Evolutionary conservation across 2,888 invertebrate genomes (phyloP).

Genomic region (Conchocele bisecta): DNA sequence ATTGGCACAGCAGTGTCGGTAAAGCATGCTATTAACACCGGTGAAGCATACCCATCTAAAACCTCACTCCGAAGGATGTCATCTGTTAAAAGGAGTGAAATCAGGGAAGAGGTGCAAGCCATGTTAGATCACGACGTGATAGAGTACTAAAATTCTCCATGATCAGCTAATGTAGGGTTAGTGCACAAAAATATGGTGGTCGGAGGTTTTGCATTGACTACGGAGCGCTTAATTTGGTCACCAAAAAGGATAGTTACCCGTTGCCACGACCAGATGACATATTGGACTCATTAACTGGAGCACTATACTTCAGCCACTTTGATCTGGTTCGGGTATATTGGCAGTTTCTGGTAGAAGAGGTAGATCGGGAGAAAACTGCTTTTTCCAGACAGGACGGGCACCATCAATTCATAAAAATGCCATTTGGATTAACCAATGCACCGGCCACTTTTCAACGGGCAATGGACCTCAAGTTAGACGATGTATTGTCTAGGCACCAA

Average conservation of each 20-base stretch:
- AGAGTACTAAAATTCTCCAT: not conserved
- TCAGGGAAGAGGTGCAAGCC: not conserved
- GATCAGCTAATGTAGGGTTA: not conserved
- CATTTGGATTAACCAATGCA: conserved; percentile 7
- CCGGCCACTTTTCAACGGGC: conserved; percentile 10
- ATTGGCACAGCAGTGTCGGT: too few species aligned
- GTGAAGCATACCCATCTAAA: conserved; percentile 8
- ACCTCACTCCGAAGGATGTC: not conserved
- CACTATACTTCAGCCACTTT: conserved; percentile 1
- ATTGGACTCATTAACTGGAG: not conserved
- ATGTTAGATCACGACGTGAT: conserved; percentile 7
- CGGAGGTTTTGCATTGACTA: conserved; percentile 3
- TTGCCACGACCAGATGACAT: conserved; percentile 2
- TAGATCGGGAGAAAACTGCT: conserved; percentile 8
- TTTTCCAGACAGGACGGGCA: conserved; percentile 12
- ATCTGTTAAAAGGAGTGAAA: conserved; percentile 1
- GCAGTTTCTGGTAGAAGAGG: conserved; percentile 3
- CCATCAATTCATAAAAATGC: conserved; percentile 2
- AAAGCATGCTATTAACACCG: too few species aligned
- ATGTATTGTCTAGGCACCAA: not conserved
- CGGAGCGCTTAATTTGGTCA: not conserved
- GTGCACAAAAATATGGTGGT: conserved; percentile 10
- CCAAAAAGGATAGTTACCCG: conserved; percentile 2
- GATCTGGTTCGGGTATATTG: conserved; percentile 12
- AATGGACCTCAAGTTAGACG: conserved; percentile 14